Percentiles rank a stretch among this genome's conserved stretches.
phyloP scores from a whole-genome alignment of 2,113 vertebrate species.

The Callospermophilus lateralis region DNA sequence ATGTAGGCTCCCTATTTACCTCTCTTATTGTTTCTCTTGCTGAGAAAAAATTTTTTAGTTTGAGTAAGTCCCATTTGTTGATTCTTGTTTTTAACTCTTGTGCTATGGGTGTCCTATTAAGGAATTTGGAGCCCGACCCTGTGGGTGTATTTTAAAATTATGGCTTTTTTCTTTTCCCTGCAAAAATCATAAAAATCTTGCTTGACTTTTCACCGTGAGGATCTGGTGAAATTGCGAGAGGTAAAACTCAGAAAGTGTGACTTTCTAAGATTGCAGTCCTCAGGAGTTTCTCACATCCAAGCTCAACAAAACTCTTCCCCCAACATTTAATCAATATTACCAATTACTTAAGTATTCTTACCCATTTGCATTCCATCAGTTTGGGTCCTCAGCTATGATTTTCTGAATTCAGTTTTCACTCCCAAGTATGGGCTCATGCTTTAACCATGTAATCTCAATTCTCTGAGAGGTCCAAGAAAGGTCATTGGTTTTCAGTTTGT shows the following conservation, averaged over 20 bases:
- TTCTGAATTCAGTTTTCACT: background rate
- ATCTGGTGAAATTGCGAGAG: background rate
- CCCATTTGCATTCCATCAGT: background rate
- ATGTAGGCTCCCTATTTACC: too few species aligned
- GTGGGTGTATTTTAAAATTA: background rate
- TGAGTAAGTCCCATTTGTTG: too few species aligned
- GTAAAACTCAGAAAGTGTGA: background rate
- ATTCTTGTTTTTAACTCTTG: too few species aligned
- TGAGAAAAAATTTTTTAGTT: too few species aligned
- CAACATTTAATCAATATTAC: background rate
- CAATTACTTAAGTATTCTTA: background rate
- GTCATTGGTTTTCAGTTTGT: background rate
- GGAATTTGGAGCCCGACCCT: too few species aligned
- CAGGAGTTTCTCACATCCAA: background rate
- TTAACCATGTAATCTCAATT: background rate
- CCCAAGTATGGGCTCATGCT: background rate
- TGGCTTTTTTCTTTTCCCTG: background rate
- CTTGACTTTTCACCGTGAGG: background rate
- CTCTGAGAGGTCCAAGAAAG: background rate
- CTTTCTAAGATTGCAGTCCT: background rate
- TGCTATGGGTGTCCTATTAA: too few species aligned
- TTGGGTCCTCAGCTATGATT: background rate
- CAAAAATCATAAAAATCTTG: conserved; percentile 5
- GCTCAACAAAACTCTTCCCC: background rate
- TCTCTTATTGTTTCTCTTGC: too few species aligned